Conservation (phyloP, 1,140 invertebrate species). For the Oedothorax gibbosus region DNA sequence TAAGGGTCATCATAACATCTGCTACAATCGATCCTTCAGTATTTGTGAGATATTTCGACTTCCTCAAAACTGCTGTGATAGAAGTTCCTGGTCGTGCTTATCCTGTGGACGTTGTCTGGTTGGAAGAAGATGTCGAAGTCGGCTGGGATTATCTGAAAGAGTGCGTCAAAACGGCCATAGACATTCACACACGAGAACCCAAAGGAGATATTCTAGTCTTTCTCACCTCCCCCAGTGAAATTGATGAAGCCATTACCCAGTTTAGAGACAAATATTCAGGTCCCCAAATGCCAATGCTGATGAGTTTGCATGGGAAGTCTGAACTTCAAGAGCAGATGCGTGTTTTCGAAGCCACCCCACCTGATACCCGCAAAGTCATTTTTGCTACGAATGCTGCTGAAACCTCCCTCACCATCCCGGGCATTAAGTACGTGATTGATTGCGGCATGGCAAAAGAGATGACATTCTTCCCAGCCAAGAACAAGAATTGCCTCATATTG, state of each 20-base stretch:
- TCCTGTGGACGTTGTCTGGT: constrained; percentile 79
- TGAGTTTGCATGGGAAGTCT: constrained; percentile 73
- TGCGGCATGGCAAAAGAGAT: constrained; percentile 97
- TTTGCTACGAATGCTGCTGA: constrained; percentile 98
- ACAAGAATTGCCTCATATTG: constrained; percentile 85
- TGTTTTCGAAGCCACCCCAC: constrained; percentile 70
- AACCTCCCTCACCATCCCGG: constrained; percentile 98
- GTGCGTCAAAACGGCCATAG: constrained; percentile 79
- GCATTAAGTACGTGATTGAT: constrained; percentile 96
- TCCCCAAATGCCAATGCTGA: constrained; percentile 50
- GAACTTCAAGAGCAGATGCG: constrained; percentile 72
- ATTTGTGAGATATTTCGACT: constrained; percentile 89
- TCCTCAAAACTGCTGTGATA: constrained; percentile 76
- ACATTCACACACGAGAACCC: constrained; percentile 80
- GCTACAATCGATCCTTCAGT: constrained; percentile 96
- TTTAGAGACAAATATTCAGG: constrained; percentile 68
- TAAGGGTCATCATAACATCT: constrained; percentile 96
- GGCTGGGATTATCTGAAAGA: constrained; percentile 88
- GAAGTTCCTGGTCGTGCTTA: constrained; percentile 91
- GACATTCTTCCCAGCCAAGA: constrained; percentile 90
- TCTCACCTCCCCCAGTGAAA: constrained; percentile 93
- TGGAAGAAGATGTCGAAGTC: constrained; percentile 84
- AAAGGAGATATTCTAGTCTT: constrained; percentile 93
- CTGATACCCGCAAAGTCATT: constrained; percentile 89
- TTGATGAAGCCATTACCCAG: constrained; percentile 79